Percentiles rank a stretch among this genome's conserved stretches.
Evolutionary conservation across 2,113 vertebrate genomes (phyloP).

Genomic region (Lycocorax pyrrhopterus): DNA sequence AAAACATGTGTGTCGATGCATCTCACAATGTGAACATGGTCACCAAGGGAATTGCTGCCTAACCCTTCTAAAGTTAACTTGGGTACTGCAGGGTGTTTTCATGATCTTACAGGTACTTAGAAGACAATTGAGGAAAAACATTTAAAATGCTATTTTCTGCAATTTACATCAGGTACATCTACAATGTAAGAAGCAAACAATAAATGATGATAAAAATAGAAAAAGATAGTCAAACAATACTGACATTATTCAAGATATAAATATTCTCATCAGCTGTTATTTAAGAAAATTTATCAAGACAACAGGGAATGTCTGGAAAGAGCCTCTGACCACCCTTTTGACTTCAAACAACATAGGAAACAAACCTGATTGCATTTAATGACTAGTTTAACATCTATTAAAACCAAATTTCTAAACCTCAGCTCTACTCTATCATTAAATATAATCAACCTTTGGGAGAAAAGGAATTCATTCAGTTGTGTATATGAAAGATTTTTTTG

Average conservation of each 20-base stretch:
- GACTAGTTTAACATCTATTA: conserved; percentile 27
- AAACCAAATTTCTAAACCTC: conserved; percentile 22
- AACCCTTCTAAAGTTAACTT: not conserved
- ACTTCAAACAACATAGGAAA: conserved; percentile 8
- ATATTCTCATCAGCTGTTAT: not conserved
- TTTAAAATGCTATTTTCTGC: conserved; percentile 2
- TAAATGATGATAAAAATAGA: not conserved
- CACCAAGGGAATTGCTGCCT: conserved; percentile 30
- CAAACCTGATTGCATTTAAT: not conserved
- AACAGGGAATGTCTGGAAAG: not conserved
- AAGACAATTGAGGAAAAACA: conserved; percentile 5
- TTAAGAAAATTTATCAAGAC: not conserved
- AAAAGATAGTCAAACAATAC: not conserved
- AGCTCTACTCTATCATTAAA: not conserved
- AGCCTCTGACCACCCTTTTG: not conserved
- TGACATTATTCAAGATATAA: not conserved
- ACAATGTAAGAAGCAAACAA: not conserved
- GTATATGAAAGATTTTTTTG: not conserved
- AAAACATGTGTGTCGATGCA: conserved; percentile 31
- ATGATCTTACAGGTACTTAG: not conserved
- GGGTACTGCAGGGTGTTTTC: not conserved
- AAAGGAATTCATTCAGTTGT: conserved; percentile 10
- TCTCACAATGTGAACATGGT: not conserved
- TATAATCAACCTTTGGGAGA: not conserved
- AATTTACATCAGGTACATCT: conserved; percentile 13